These are phyloP conservation scores for Caenorhabditis virilis DNA, from an alignment of 2,888 invertebrate genomes.

Conservation along the genomic window DNA sequence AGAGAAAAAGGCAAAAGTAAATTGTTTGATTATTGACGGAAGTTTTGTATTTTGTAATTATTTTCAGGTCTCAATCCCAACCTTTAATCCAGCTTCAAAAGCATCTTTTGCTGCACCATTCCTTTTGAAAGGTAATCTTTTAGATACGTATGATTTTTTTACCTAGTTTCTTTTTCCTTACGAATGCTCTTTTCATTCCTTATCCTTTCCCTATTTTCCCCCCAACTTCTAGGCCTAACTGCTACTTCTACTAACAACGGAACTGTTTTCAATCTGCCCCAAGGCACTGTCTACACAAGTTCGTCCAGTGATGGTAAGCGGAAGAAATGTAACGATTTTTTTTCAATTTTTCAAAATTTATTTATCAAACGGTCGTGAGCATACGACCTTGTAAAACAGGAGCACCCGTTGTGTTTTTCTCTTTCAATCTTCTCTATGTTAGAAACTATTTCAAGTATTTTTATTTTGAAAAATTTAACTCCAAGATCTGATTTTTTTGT, in stretches of 20 bases:
- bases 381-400: too few relatives aligned
- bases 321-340: too few relatives aligned
- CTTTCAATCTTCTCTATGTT: too few relatives aligned
- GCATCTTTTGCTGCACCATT: constrained; percentile 46
- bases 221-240: constrained; percentile 19
- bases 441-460: too few relatives aligned
- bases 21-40: constrained; percentile 9
- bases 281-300: constrained; percentile 7
- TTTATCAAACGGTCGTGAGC: too few relatives aligned
- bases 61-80: too few relatives aligned
- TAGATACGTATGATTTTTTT: background rate
- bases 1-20: constrained; percentile 32
- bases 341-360: background rate
- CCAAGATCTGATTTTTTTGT: too few relatives aligned
- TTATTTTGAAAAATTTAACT: too few relatives aligned
- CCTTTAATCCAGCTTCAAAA: constrained; percentile 8
- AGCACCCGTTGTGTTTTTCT: too few relatives aligned
- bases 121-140: constrained; percentile 40
- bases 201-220: background rate
- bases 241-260: constrained; percentile 24
- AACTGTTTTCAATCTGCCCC: constrained; percentile 11
- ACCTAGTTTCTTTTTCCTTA: constrained; percentile 1
- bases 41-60: too few relatives aligned
- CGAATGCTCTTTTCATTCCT: background rate
- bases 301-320: constrained; percentile 7